phyloP scores from a whole-genome alignment of 2,888 invertebrate genomes.

The Baronia brevicornis region DNA sequence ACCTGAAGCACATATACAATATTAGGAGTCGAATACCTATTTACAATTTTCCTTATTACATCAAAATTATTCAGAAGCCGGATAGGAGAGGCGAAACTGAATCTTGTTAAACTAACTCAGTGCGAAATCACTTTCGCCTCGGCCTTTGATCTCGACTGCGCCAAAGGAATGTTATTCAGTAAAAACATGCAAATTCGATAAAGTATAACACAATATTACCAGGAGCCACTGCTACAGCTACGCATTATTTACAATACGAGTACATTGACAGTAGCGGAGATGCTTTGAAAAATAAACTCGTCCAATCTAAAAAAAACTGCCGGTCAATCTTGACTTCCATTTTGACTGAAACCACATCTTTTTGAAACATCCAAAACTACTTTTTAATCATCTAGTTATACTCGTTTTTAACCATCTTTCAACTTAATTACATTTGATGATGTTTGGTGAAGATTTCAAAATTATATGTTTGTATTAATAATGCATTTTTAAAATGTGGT shows the following conservation, averaged over 20 bases:
- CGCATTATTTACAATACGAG: constrained; percentile 38
- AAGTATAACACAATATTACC: constrained; percentile 74
- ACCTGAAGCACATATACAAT: constrained; percentile 29
- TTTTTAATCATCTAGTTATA: too few species aligned
- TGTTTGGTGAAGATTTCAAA: too few species aligned
- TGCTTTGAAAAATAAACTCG: constrained; percentile 48
- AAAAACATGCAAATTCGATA: constrained; percentile 77
- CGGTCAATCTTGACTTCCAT: constrained; percentile 9
- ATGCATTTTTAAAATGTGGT: too few species aligned
- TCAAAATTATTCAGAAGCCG: constrained; percentile 68
- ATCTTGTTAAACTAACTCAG: constrained; percentile 73
- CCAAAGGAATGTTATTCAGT: constrained; percentile 75
- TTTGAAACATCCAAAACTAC: too few species aligned
- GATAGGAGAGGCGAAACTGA: constrained; percentile 57
- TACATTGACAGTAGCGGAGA: constrained; percentile 34
- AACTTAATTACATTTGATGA: too few species aligned
- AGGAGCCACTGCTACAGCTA: constrained; percentile 45
- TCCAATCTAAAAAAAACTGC: constrained; percentile 18
- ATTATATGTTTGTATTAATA: too few species aligned
- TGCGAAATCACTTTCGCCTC: constrained; percentile 73
- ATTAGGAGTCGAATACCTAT: constrained; percentile 56
- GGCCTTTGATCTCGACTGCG: constrained; percentile 71
- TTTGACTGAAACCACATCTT: constrained; percentile 5
- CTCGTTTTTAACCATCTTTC: too few species aligned
- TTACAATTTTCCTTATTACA: constrained; percentile 70